A percentile compares a stretch with the other conserved stretches of the same genome.
Evolutionary conservation across 2,888 invertebrate species (phyloP).

Genomic region (Gymnosoma rotundatum): DNA sequence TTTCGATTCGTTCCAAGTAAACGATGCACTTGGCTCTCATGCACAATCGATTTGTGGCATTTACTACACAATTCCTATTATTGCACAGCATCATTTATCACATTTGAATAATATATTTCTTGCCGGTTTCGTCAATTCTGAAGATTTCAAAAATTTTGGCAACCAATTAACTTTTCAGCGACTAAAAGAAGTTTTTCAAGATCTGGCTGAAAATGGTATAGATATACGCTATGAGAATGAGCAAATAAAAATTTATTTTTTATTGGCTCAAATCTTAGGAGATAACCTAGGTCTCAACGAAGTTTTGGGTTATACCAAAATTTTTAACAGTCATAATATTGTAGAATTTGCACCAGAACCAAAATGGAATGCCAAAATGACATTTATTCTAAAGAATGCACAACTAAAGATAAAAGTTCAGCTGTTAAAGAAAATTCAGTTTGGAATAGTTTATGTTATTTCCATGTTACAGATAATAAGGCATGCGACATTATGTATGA

Average conservation of each 20-base stretch:
- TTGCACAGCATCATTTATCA: constrained; percentile 53
- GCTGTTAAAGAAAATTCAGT: too few species aligned
- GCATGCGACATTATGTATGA: too few species aligned
- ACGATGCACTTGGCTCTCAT: constrained; percentile 60
- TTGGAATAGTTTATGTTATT: too few species aligned
- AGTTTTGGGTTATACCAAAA: constrained; percentile 59
- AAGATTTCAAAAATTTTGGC: constrained; percentile 58
- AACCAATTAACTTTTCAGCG: constrained; percentile 35
- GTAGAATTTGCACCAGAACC: constrained; percentile 62
- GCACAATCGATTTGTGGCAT: constrained; percentile 56
- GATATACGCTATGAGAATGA: too few species aligned
- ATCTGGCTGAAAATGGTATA: too few species aligned
- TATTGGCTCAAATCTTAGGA: constrained; percentile 64
- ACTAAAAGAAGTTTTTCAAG: too few species aligned
- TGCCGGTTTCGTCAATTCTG: constrained; percentile 57
- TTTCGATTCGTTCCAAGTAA: constrained; percentile 66
- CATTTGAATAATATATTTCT: constrained; percentile 52
- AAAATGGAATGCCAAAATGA: constrained; percentile 59
- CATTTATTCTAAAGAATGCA: constrained; percentile 14
- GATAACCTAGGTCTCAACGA: constrained; percentile 66
- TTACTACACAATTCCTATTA: constrained; percentile 59
- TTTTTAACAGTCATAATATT: constrained; percentile 33
- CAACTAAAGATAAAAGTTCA: too few species aligned
- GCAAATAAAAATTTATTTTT: constrained; percentile 53
- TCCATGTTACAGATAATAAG: too few species aligned